Conservation (phyloP, 2,888 invertebrate genomes). For the Petrolisthes cinctipes region DNA sequence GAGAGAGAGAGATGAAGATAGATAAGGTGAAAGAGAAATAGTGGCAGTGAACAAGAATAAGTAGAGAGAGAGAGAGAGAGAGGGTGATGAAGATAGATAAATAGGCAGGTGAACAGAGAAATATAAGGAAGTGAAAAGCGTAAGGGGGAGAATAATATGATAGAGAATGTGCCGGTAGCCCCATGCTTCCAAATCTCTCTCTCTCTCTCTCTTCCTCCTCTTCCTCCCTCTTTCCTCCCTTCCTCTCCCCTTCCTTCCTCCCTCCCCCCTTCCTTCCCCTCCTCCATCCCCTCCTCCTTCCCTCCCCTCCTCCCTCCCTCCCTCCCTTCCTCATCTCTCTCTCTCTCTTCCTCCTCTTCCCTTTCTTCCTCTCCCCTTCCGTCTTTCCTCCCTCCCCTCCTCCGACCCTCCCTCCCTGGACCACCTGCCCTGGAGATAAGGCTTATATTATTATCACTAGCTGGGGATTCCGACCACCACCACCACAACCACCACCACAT, state of each 20-base stretch:
- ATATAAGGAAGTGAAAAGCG: neutral
- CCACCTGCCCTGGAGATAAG: no score
- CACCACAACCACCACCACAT: no score
- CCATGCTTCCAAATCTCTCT: neutral
- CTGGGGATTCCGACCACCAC: no score
- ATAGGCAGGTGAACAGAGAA: neutral
- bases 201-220: neutral
- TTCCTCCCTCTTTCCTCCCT: neutral
- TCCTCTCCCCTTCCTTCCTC: neutral
- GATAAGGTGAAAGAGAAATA: neutral
- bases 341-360: neutral
- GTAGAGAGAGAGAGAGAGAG: conserved; percentile 19
- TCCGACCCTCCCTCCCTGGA: neutral
- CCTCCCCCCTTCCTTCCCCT: neutral
- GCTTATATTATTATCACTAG: no score
- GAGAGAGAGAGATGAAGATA: neutral
- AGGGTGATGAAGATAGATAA: conserved; percentile 2
- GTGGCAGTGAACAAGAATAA: neutral
- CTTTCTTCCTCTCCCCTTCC: neutral
- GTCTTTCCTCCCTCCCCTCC: neutral
- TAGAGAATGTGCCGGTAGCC: no score
- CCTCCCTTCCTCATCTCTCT: neutral
- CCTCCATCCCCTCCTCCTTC: neutral
- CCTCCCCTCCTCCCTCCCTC: neutral
- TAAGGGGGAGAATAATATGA: neutral